These are phyloP conservation scores for Sceliomorpha sp. DNA, from an alignment of 2,888 invertebrate species.

Conservation along the genomic window DNA sequence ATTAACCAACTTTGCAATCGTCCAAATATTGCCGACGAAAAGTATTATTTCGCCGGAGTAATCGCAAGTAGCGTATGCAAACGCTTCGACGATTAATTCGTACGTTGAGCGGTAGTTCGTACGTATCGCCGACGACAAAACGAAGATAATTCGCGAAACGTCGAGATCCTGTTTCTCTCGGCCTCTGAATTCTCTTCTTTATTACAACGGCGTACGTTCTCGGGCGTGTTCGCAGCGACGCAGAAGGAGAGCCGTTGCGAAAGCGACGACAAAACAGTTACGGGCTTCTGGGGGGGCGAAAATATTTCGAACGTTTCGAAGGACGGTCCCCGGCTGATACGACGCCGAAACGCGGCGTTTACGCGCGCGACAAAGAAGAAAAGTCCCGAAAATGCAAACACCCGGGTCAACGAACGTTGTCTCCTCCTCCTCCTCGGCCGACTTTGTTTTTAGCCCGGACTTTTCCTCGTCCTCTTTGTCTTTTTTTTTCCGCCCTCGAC, in stretches of 20 bases:
- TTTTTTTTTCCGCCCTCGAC: no score
- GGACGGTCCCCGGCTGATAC: neutral
- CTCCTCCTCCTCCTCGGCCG: neutral
- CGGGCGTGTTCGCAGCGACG: neutral
- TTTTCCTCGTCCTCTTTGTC: no score
- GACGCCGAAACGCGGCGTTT: no score
- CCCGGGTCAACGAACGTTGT: neutral
- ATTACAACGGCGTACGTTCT: neutral
- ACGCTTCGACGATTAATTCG: no score
- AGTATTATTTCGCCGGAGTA: no score
- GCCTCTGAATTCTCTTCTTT: neutral
- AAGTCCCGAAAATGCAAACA: conserved; percentile 1
- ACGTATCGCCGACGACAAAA: no score
- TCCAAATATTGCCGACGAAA: no score
- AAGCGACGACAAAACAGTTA: neutral
- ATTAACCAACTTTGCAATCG: no score
- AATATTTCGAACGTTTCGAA: neutral
- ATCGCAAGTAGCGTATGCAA: no score
- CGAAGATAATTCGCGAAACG: no score
- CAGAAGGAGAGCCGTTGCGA: neutral
- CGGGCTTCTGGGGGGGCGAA: neutral
- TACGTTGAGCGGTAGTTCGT: no score
- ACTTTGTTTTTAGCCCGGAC: no score
- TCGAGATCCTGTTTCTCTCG: neutral
- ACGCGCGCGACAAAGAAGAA: neutral